A percentile compares a stretch with the other conserved stretches of the same genome.
These are phyloP conservation scores for Brachypterus glaber DNA, from an alignment of 2,888 invertebrate genomes.

Conservation along the genomic window DNA sequence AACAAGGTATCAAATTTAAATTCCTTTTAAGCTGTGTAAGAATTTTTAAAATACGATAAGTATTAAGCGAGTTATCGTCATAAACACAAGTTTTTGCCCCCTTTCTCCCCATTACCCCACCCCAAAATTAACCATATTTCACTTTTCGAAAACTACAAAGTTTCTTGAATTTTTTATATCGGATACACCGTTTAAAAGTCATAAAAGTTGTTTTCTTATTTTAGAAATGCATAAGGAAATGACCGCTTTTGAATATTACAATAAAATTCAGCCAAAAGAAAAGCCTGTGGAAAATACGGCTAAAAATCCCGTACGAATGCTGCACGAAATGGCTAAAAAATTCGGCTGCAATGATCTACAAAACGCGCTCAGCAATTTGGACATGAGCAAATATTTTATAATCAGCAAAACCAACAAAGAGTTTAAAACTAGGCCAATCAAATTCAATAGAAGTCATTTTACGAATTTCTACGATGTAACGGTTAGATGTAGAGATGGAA, in stretches of 20 bases:
- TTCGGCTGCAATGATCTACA: conserved; percentile 45
- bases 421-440: conserved; percentile 16
- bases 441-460: conserved; percentile 23
- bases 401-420: conserved; percentile 17
- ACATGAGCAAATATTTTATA: conserved; percentile 24
- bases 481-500: conserved; percentile 35
- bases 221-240: conserved; percentile 26
- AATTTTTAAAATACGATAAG: no score
- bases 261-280: conserved; percentile 19
- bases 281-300: conserved; percentile 24
- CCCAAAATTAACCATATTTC: no score
- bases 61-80: no score
- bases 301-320: conserved; percentile 47
- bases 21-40: no score
- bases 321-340: conserved; percentile 49
- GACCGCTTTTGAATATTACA: conserved; percentile 46
- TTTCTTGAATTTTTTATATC: no score
- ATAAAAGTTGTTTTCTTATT: no score
- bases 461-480: conserved; percentile 36
- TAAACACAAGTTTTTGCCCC: no score
- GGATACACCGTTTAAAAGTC: no score
- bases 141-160: no score
- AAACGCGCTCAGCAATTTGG: conserved; percentile 44
- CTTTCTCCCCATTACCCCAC: no score
- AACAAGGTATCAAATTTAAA: no score